These are phyloP conservation scores for Meda fulgida DNA, from an alignment of 2,797 vertebrate species.

Conservation along the genomic window DNA sequence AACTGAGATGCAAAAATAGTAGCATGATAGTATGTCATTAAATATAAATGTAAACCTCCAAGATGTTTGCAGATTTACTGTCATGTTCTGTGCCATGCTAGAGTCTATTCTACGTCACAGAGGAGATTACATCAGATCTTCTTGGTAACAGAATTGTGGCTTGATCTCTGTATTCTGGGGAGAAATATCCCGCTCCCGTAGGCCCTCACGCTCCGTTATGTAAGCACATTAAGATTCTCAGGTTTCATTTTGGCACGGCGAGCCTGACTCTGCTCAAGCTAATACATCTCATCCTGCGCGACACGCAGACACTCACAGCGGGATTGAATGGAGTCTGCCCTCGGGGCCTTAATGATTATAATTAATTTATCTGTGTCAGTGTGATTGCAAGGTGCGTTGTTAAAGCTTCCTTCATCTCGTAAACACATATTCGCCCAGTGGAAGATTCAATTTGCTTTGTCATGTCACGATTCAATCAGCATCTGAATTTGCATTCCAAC, in stretches of 20 bases:
- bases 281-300: conserved; percentile 4
- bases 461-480: background rate
- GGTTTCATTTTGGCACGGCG: conserved; percentile 15
- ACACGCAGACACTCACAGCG: conserved; percentile 9
- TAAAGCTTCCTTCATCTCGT: conserved; percentile 48
- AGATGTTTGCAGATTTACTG: background rate
- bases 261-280: background rate
- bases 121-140: conserved; percentile 27
- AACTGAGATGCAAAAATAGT: background rate
- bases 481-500: background rate
- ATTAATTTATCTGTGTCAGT: conserved; percentile 54
- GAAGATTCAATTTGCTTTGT: conserved; percentile 18
- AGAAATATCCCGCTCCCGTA: conserved; percentile 14
- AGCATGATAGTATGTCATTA: background rate
- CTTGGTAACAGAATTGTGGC: conserved; percentile 4
- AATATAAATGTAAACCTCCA: background rate
- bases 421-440: conserved; percentile 33
- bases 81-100: background rate
- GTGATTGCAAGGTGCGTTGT: conserved; percentile 34
- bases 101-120: background rate
- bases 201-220: conserved; percentile 28
- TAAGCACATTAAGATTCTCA: conserved; percentile 42
- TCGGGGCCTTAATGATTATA: conserved; percentile 47
- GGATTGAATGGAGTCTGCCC: conserved; percentile 40
- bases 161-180: conserved; percentile 32